Evolutionary conservation across 1,140 invertebrate genomes (phyloP), one percentile per base, ranked within the genome.

Genomic region (Limonius californicus): DNA sequence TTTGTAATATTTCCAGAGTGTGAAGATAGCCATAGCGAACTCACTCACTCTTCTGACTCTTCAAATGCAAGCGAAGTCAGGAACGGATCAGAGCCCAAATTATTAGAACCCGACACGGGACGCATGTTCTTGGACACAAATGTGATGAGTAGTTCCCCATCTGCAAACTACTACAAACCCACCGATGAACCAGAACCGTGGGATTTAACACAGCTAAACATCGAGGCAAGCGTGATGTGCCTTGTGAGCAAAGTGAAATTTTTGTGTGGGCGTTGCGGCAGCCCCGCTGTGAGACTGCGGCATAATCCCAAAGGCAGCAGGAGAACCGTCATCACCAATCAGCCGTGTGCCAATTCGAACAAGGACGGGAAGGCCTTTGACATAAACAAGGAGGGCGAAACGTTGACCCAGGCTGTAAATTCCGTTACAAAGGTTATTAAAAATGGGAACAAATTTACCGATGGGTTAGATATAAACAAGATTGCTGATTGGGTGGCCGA

Each of bases 151-250:
- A 86, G 84, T 66, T 89, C 87, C 6, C 88, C 89, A 0, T 89
- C 88, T 16, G 88, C 88, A 0, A 90, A 90, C 77, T 90, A 90
- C 74, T 91, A 91, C 71, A 86, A 89, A 62, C 88, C 89, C 0
- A 89, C 87, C 0, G 89, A 92, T 70, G 90, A 92, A 71, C 89
- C 89, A 0, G 91, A 95, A 74, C 92, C 92, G 0, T 90, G 90
- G 84, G 93, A 95, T 75, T 80, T 95, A 42, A 94, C 90, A 0
- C 87, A 93, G 68, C 73, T 95, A 12, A 96, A 96, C 70, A 92
- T 94, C 21, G 91, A 95, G 77, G 92, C 92, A 0, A 90, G 90
- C 68, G 86, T 94, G 0, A 91, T 94, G 84, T 93, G 91, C 74
- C 78, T 94, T 63, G 87, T 89, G 1, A 89, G 87, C 59, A 92